Conservation (phyloP, 2,888 invertebrate genomes). For the Chalcis sispes region DNA sequence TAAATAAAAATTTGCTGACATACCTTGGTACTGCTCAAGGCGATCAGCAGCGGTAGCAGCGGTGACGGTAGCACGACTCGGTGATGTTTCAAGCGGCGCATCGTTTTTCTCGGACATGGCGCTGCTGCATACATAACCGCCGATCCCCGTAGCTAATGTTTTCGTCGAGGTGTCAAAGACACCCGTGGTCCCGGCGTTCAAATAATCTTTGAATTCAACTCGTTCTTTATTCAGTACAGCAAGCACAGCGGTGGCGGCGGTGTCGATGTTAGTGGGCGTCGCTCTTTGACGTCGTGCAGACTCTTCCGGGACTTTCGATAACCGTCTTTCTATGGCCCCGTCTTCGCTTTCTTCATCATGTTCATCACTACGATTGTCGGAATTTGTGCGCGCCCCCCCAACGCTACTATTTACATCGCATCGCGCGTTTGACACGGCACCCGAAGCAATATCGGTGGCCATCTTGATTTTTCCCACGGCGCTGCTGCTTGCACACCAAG, state of each 20-base stretch:
- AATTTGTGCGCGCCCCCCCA: conserved; percentile 21
- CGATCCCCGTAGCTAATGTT: neutral
- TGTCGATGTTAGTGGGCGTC: conserved; percentile 42
- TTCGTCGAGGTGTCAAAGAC: neutral
- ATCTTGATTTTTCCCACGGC: conserved; percentile 70
- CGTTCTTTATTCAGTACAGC: neutral
- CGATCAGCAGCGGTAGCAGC: neutral
- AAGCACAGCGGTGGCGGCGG: conserved; percentile 13
- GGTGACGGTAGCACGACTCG: neutral
- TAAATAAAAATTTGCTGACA: no score
- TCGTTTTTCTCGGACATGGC: conserved; percentile 37
- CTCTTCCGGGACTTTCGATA: conserved; percentile 52
- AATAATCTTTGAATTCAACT: no score
- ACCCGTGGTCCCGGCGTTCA: no score
- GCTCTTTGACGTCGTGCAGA: conserved; percentile 26
- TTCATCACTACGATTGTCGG: conserved; percentile 13
- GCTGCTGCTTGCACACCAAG: conserved; percentile 5
- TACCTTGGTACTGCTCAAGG: conserved; percentile 31
- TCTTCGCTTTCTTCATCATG: conserved; percentile 28
- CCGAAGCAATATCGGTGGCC: conserved; percentile 75
- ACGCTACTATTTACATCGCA: conserved; percentile 74
- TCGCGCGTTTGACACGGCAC: conserved; percentile 73
- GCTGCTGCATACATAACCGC: conserved; percentile 19
- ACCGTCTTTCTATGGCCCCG: conserved; percentile 51
- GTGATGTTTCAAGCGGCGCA: neutral